Evolutionary conservation across 2,888 invertebrate species (phyloP).

Genomic region (Caenorhabditis sinica): DNA sequence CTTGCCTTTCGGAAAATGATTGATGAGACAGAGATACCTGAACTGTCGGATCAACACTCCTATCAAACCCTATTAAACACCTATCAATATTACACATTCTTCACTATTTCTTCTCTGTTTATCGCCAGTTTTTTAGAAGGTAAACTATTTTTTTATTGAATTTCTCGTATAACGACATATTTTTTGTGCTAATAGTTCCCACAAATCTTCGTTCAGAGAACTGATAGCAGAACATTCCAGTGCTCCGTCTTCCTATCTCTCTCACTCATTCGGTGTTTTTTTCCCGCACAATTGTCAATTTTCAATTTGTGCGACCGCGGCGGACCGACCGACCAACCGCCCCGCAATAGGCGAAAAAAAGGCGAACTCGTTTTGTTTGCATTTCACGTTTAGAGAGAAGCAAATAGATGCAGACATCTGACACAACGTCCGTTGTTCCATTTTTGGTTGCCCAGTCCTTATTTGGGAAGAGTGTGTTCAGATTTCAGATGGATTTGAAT

Average conservation of each 20-base stretch:
- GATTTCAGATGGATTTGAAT: background rate
- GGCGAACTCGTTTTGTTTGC: constrained; percentile 64
- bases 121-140: background rate
- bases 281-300: constrained; percentile 42
- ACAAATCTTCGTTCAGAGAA: background rate
- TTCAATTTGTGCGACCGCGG: constrained; percentile 27
- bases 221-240: constrained; percentile 22
- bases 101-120: background rate
- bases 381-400: constrained; percentile 53
- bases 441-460: constrained; percentile 20
- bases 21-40: background rate
- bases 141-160: no score
- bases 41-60: constrained; percentile 9
- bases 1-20: constrained; percentile 23
- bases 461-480: constrained; percentile 19
- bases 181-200: no score
- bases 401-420: constrained; percentile 40
- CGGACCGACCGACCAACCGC: background rate
- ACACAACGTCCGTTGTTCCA: constrained; percentile 37
- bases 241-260: background rate
- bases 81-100: constrained; percentile 4
- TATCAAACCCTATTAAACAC: background rate
- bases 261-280: constrained; percentile 8
- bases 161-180: no score
- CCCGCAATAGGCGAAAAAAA: constrained; percentile 41